Base-by-base conservation (phyloP, 2,797 vertebrate species). In the Thamnophis elegans region DNA sequence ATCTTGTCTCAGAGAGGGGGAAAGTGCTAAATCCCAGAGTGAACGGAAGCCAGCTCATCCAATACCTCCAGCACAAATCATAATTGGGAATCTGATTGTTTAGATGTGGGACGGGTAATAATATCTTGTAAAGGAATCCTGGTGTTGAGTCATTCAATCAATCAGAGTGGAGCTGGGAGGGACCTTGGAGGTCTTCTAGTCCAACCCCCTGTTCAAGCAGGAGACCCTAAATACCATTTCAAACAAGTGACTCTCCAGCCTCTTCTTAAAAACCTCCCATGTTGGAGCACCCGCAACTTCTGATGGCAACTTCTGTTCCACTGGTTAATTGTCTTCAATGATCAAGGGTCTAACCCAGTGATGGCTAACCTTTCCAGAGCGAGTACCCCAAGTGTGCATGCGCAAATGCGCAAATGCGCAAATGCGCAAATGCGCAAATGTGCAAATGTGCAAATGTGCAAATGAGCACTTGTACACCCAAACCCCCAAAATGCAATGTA, bases 391-490 rank as follows among this genome's bases (percentile, higher is more conserved):
- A 53, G 53, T 1, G 9, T 1, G 9, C 53, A 10, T 53, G 53
- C 1, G 9, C 9, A 9, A 1, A 8, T 8, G 9, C 10, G 9
- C 1, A 9, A 53, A 53, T 53, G 8, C 53, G 1, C 1, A 10
- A n/a, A n/a, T n/a, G n/a, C n/a, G n/a, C n/a, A n/a, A n/a, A n/a
- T n/a, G n/a, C n/a, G n/a, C n/a, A n/a, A n/a, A n/a, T n/a, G n/a
- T n/a, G n/a, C n/a, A n/a, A n/a, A n/a, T n/a, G n/a, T n/a, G n/a
- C n/a, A n/a, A n/a, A n/a, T n/a, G n/a, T n/a, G n/a, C n/a, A n/a
- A n/a, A n/a, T n/a, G n/a, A n/a, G n/a, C n/a, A n/a, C 53, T 54
- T 54, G 53, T 11, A 10, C 53, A 54, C 53, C 53, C 11, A 11
- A 54, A 54, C 53, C 53, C 53, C 11, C 11, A 1, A 54, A 54